Base-by-base conservation (phyloP, 2,888 invertebrate species). In the Macaria liturata region DNA sequence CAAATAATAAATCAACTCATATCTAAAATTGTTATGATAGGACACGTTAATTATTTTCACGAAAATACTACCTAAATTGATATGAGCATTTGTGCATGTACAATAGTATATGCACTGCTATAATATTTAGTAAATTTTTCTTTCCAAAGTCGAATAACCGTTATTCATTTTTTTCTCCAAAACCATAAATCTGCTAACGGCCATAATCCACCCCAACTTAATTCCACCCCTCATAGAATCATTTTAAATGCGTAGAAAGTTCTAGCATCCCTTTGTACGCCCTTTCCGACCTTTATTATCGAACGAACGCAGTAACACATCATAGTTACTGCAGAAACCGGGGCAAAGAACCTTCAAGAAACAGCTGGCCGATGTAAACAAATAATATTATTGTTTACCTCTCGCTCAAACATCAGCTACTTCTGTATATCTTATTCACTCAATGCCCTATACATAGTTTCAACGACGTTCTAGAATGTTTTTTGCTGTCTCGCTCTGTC, bases 291-390 rank as follows among this genome's bases (percentile, higher is more conserved):
- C 9, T 20, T 9, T 31, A 5, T 31, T 45, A 39, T 46, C 45
- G 9, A 32, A 34, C 5, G 32, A 9, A 37, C 30, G 4, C 9
- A 51, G 45, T n/a, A 51, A 37, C 44, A 45, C 6, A 2, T 9
- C 44, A 45, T 9, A 51, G 51, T 45, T 39, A 37, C 31, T 46
- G 5, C n/a, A 9, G 20, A 31, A 45, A 31, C 5, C n/a, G 9
- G 43, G 31, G 30, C 45, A 46, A 5, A 45, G 45, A 46, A 45
- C 45, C 37, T 51, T 51, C 51, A 46, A 20, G 37, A 51, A 39
- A 51, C 51, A 51, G 51, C 45, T 51, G 51, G 45, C 44, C 32
- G 8, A 39, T 51, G 51, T 51, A 51, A 51, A 51, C 51, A 51
- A 51, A 37, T n/a, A 20, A n/a, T 42, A n/a, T 42, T 42, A 42